These are phyloP conservation scores for Epinotia ramella DNA, from an alignment of 2,888 invertebrate species.

Conservation along the genomic window DNA sequence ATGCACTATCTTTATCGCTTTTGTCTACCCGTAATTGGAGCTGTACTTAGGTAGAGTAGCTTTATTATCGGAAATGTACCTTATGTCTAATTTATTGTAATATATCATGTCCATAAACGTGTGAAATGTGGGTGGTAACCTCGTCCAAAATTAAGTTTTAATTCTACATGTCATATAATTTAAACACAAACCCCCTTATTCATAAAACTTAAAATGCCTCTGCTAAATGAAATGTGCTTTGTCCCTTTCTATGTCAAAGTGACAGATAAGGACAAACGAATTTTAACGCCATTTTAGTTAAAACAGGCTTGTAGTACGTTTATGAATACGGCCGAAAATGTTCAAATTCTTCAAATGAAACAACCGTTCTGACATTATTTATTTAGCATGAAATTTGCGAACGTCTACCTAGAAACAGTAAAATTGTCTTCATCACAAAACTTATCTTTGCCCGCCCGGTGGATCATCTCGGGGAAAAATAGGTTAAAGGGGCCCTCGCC, in stretches of 20 bases:
- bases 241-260: too few species aligned
- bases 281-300: too few species aligned
- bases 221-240: too few species aligned
- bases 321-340: too few species aligned
- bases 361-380: constrained; percentile 22
- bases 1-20: too few species aligned
- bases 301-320: too few species aligned
- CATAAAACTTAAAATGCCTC: too few species aligned
- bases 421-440: constrained; percentile 49
- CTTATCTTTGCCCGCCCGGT: constrained; percentile 55
- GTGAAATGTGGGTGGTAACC: not conserved
- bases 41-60: too few species aligned
- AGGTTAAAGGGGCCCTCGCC: constrained; percentile 77
- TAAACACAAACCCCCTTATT: too few species aligned
- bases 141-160: not conserved
- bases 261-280: too few species aligned
- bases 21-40: too few species aligned
- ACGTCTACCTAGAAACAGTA: constrained; percentile 37
- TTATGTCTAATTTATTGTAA: not conserved
- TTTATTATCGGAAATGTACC: too few species aligned
- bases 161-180: not conserved
- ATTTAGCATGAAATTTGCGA: constrained; percentile 33
- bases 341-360: constrained; percentile 11
- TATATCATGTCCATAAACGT: not conserved
- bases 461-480: constrained; percentile 77